Evolutionary conservation across 2,888 invertebrate species (phyloP), one percentile per base, ranked within the genome.

Genomic region (Sminthurides aquaticus): DNA sequence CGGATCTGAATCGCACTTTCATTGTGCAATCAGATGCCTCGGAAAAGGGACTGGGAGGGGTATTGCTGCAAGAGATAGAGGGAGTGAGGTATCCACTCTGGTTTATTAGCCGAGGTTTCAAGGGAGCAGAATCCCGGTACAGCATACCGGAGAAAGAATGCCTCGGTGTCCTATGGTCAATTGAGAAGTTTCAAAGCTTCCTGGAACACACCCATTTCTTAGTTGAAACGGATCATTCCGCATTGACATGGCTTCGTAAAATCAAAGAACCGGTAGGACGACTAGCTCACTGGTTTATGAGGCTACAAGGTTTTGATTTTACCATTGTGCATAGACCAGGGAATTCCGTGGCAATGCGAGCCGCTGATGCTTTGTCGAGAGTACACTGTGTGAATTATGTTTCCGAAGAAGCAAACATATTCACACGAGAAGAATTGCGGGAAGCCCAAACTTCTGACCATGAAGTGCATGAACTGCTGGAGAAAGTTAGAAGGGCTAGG

Each of bases 201-300:
- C 69, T 81, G 0, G 78, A 79, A 59, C 77, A 77, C 0, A 43
- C 75, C 3, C 58, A 71, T 0, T 78, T 80, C 25, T 68, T 69
- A 0, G 72, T 81, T 0, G 67, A 76, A 3, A 80, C 79, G 0
- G 81, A 82, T 65, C 81, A 81, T 62, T 77, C 79, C 64, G 78
- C 81, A 0, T 73, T 82, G 43, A 78, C 79, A 76, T 82, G 80
- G 79, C 69, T 82, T 2, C 69, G 79, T 67, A 71, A 75, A 0
- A 49, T 79, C 2, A 79, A 79, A 65, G 75, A 79, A 3, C 78
- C 78, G 0, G 75, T 76, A 20, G 79, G 79, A 15, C 66, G 80
- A 43, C 68, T 82, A 0, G 78, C 77, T 0, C 68, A 81, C 48
- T 82, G 81, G 81, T 78, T 78, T 0, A 54, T 81, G 8, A 66